phyloP scores from a whole-genome alignment of 2,113 vertebrate species.

The chimpanzee (Pan troglodytes) region NHGRI_mPanTro3-v2.1_pri NC_072398.2:91934501-91935000 shows the following conservation, averaged over 20 bases:
- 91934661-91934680: not conserved
- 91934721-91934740: not conserved
- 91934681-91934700: not conserved
- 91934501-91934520: rapidly evolving
- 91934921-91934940: not conserved
- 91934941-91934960: not conserved
- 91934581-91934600: not conserved
- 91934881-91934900: not conserved
- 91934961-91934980: not conserved
- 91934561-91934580: not conserved
- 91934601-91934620: not conserved
- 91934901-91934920: not conserved
- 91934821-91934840: not conserved
- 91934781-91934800: not conserved
- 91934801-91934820: not conserved
- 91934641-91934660: not conserved
- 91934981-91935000: not conserved
- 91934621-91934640: no score
- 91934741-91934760: not conserved
- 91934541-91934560: not conserved
- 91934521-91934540: not conserved
- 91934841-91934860: not conserved
- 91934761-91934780: not conserved
- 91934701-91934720: not conserved
- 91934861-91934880: not conserved